A percentile compares a stretch with the other conserved stretches of the same genome.
Conservation (phyloP, 2,888 invertebrate genomes). For the Mythimna pallens region DNA sequence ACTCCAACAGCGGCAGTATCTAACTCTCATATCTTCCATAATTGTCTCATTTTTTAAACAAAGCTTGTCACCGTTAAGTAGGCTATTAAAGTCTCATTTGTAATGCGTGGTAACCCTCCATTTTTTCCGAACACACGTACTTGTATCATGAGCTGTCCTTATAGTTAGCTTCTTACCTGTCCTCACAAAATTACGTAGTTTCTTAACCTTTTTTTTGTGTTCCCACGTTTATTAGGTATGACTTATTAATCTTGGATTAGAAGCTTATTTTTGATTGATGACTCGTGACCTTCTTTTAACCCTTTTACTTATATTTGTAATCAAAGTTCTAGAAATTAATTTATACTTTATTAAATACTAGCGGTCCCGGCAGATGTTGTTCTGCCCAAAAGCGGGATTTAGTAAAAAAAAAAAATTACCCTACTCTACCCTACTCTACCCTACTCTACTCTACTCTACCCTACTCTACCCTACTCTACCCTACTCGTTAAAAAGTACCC, state of each 20-base stretch:
- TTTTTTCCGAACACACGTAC: constrained; percentile 46
- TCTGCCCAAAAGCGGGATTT: no score
- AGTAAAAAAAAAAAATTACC: no score
- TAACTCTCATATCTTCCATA: constrained; percentile 14
- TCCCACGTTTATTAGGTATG: constrained; percentile 62
- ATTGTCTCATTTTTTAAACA: constrained; percentile 21
- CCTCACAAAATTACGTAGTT: constrained; percentile 57
- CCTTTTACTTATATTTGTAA: constrained; percentile 1
- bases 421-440: no score
- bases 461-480: no score
- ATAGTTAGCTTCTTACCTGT: constrained; percentile 63
- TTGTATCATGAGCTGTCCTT: constrained; percentile 55
- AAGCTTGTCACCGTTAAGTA: constrained; percentile 36
- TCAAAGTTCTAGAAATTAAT: no score
- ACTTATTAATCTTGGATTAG: constrained; percentile 47
- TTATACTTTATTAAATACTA: no score
- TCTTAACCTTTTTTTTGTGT: constrained; percentile 38
- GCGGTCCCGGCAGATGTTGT: no score
- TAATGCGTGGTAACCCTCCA: constrained; percentile 47
- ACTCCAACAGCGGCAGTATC: no score
- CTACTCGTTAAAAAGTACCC: no score
- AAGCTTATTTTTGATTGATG: constrained; percentile 26
- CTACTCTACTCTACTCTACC: no score
- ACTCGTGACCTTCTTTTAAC: background rate
- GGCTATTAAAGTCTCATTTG: constrained; percentile 62